Evolutionary conservation across 2,888 invertebrate genomes (phyloP).

Genomic region (Anthrax anthrax): DNA sequence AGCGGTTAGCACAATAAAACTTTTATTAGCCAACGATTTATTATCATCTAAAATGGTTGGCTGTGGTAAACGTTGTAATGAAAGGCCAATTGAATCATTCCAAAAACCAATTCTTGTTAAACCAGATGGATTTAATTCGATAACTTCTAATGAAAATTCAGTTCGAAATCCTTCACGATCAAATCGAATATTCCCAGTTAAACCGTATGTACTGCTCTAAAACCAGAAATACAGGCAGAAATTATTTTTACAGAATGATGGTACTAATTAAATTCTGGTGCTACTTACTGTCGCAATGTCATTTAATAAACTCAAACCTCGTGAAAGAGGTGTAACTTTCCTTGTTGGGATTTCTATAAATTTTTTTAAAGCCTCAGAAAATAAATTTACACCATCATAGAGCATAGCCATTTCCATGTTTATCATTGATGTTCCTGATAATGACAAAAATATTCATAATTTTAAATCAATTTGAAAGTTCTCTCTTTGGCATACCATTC

Average conservation of each 20-base stretch:
- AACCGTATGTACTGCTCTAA: slow-evolving; percentile 34
- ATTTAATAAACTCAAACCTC: neutral
- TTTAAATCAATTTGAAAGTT: neutral
- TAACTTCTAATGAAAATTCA: slow-evolving; percentile 50
- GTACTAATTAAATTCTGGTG: too few species aligned
- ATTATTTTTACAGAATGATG: too few species aligned
- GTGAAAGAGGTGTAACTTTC: neutral
- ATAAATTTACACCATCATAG: slow-evolving; percentile 70
- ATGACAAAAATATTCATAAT: neutral
- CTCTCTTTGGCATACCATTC: neutral
- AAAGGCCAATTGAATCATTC: slow-evolving; percentile 48
- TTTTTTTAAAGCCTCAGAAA: slow-evolving; percentile 59
- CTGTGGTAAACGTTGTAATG: slow-evolving; percentile 36
- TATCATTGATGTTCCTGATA: slow-evolving; percentile 17
- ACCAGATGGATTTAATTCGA: slow-evolving; percentile 48
- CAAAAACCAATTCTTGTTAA: slow-evolving; percentile 53
- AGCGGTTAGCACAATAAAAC: slow-evolving; percentile 54
- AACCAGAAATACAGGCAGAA: too few species aligned
- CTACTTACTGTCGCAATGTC: neutral
- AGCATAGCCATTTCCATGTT: slow-evolving; percentile 61
- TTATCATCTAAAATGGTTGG: slow-evolving; percentile 37
- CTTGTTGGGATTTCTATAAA: slow-evolving; percentile 23
- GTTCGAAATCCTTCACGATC: slow-evolving; percentile 60
- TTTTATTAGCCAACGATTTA: slow-evolving; percentile 52
- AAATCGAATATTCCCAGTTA: slow-evolving; percentile 64